Base-by-base conservation (phyloP, 2,797 vertebrate species). In the Ptychobarbus kaznakovi region DNA sequence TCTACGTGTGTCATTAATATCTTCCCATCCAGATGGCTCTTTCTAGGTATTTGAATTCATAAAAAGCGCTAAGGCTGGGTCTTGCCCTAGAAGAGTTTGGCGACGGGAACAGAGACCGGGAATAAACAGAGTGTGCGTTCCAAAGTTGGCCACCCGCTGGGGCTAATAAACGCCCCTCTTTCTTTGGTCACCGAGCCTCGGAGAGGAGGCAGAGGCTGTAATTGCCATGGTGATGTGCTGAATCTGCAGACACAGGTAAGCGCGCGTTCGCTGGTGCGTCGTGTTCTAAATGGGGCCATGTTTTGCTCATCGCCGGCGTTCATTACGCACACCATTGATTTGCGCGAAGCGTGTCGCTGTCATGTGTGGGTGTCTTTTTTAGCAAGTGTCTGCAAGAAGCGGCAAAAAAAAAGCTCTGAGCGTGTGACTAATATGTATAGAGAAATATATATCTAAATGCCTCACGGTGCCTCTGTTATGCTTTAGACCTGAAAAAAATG, bases 1-100 rank as follows among this genome's bases (percentile, higher is more conserved):
- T 92, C 90, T 90, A 90, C 89, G 91, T 92, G 93, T 94, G 93
- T 93, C 93, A 94, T 95, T 94, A 94, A 95, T 95, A 95, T 94
- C 93, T 93, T 88, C 88, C 91, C 91, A 93, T 94, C 94, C 94
- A 95, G 93, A 95, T 93, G 91, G 94, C 90, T 89, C 87, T 86
- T 90, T 88, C 88, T 66, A 88, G 92, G 92, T 93, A 93, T 94
- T 92, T 92, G 90, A 92, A 92, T 88, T 90, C 90, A 89, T 90
- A 90, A 92, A 90, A 82, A 78, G 93, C 89, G 89, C 87, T 91
- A 92, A 92, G 91, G 90, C 91, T 91, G 91, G 90, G 92, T 90
- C 85, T 79, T 68, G 85, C 81, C 53, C 82, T 87, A 44, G 86
- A 83, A 87, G 86, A 84, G 78, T 77, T 84, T 82, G 84, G 80